Evolutionary conservation across 23 tunicate species (phyloP).

Genomic region (Ascidia mentula): DNA sequence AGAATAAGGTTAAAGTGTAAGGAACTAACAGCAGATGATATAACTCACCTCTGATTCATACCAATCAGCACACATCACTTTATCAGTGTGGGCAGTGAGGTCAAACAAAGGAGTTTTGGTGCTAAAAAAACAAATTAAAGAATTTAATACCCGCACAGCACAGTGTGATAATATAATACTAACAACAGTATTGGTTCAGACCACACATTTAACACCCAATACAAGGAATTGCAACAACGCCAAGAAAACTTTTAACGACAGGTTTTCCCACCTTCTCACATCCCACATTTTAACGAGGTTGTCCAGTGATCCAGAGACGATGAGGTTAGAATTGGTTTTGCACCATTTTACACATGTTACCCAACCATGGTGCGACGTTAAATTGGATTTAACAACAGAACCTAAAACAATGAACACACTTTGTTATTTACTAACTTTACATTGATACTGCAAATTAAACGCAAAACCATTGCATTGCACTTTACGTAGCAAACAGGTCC

Average conservation of each 20-base stretch:
- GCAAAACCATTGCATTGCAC: no score
- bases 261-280: conserved; percentile 55
- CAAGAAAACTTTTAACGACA: no score
- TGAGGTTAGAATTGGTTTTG: conserved; percentile 30
- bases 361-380: conserved; percentile 83
- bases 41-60: conserved; percentile 30
- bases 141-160: not conserved
- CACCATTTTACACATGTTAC: conserved; percentile 90
- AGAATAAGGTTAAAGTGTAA: not conserved
- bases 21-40: not conserved
- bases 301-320: conserved; percentile 88
- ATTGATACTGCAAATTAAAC: no score
- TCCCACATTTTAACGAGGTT: conserved; percentile 92
- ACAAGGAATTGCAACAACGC: no score
- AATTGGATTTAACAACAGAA: conserved; percentile 56
- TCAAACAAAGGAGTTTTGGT: conserved; percentile 86
- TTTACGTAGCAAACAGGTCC: no score
- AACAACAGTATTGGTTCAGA: no score
- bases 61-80: conserved; percentile 93
- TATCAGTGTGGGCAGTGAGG: conserved; percentile 69
- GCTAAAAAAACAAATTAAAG: conserved; percentile 15
- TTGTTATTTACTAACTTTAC: no score
- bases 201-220: no score
- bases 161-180: no score
- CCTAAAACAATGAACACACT: no score